These are phyloP conservation scores for Pocillopora grandis DNA, from an alignment of 92 coral and sea anemone species.

Conservation along the genomic window DNA sequence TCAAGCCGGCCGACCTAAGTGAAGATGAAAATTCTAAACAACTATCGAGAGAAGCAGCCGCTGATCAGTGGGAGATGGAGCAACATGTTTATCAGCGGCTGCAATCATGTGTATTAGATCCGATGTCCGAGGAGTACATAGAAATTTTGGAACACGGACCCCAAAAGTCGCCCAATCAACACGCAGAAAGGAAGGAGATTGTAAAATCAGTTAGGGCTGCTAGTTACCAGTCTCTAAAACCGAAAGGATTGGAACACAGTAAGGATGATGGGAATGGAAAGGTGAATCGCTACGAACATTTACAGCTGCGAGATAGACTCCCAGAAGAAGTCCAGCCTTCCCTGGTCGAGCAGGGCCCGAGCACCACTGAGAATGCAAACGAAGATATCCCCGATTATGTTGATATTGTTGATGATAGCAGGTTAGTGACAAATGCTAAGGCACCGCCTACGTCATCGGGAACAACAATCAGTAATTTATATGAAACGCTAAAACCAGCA, in stretches of 20 bases:
- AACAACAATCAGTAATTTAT: neutral
- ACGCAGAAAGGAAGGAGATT: neutral
- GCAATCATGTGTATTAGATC: conserved; percentile 13
- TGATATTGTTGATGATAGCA: conserved; percentile 11
- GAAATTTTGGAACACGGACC: neutral
- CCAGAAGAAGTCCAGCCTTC: conserved; percentile 1
- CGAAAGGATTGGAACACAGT: neutral
- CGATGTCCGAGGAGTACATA: neutral
- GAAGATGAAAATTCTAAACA: neutral
- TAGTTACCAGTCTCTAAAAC: conserved; percentile 13
- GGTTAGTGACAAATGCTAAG: neutral
- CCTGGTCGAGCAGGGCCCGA: neutral
- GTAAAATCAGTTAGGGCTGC: neutral
- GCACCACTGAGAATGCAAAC: neutral
- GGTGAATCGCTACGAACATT: neutral
- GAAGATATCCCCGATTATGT: conserved; percentile 22
- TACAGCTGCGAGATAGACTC: neutral
- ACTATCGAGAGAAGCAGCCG: neutral
- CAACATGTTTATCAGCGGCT: conserved; percentile 32
- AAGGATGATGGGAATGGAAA: neutral
- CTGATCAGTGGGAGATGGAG: conserved; percentile 11
- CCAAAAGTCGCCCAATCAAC: neutral
- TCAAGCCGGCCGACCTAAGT: neutral
- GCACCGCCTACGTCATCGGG: neutral
- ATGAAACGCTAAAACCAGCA: conserved; percentile 16